These are phyloP conservation scores for Delichon dasypus DNA, from an alignment of 2,797 vertebrate species.

Conservation along the genomic window DNA sequence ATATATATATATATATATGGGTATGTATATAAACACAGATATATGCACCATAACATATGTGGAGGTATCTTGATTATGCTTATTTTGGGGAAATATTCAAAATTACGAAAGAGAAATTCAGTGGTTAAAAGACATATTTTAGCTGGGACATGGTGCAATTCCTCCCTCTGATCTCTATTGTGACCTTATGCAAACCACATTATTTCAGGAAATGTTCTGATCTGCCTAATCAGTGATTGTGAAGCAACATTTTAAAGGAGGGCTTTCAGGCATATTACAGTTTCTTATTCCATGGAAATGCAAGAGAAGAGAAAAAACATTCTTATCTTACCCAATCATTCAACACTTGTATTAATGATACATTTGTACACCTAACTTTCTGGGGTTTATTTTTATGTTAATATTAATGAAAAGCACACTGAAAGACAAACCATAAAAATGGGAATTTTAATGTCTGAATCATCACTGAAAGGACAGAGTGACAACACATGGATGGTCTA, in stretches of 20 bases:
- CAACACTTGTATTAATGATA: not conserved
- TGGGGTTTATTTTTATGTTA: not conserved
- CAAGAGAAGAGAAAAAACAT: not conserved
- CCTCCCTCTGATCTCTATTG: constrained; percentile 45
- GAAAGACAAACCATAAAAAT: not conserved
- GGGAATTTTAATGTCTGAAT: not conserved
- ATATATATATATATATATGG: not conserved
- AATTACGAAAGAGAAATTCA: not conserved
- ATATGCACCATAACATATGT: not conserved
- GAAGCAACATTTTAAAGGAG: not conserved
- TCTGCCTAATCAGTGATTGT: constrained; percentile 15
- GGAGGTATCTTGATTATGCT: not conserved
- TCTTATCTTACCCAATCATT: not conserved
- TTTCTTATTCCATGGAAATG: constrained; percentile 32
- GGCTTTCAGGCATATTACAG: not conserved
- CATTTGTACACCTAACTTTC: not conserved
- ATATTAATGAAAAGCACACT: not conserved
- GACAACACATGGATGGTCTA: not conserved
- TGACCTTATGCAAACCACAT: constrained; percentile 39
- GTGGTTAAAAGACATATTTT: not conserved
- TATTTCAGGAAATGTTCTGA: constrained; percentile 31
- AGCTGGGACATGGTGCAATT: not conserved
- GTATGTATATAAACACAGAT: not conserved
- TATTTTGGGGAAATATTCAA: constrained; percentile 42
- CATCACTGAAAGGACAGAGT: not conserved